Conservation (phyloP, 2,113 vertebrate species). For the Echinops telfairi region DNA sequence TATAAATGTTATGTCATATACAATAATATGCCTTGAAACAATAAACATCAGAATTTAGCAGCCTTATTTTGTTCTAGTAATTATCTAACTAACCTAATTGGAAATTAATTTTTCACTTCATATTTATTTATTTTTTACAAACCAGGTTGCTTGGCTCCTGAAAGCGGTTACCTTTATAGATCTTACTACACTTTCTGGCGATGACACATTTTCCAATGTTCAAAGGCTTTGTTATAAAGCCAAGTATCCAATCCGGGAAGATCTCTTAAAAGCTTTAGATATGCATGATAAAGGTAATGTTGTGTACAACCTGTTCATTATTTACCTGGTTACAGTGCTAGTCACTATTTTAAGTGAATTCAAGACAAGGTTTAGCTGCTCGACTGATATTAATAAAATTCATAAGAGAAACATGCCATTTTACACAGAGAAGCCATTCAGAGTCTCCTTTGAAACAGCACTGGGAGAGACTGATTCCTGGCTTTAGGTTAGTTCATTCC, state of each 20-base stretch:
- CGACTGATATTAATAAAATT: not conserved
- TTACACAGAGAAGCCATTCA: conserved; percentile 13
- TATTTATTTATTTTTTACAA: conserved; percentile 28
- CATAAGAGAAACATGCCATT: not conserved
- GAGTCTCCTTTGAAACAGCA: conserved; percentile 31
- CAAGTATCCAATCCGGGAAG: conserved; percentile 91
- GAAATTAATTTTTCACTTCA: conserved; percentile 46
- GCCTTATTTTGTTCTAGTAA: not conserved
- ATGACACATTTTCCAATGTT: conserved; percentile 94
- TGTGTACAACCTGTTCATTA: not conserved
- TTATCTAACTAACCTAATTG: not conserved
- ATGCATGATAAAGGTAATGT: conserved; percentile 94
- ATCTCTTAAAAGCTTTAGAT: conserved; percentile 92
- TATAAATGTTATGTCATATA: not conserved
- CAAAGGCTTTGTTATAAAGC: conserved; percentile 96
- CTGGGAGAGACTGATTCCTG: conserved; percentile 40
- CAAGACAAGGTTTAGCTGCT: not conserved
- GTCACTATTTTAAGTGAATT: not conserved
- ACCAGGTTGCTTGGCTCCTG: conserved; percentile 95
- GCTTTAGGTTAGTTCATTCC: conserved; percentile 58
- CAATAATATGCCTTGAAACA: not conserved
- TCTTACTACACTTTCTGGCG: conserved; percentile 95
- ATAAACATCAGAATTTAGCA: not conserved
- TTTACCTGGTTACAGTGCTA: not conserved
- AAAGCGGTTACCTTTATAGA: conserved; percentile 96